Base-by-base conservation (phyloP, 2,113 vertebrate genomes). In the Chloroceryle aenea region DNA sequence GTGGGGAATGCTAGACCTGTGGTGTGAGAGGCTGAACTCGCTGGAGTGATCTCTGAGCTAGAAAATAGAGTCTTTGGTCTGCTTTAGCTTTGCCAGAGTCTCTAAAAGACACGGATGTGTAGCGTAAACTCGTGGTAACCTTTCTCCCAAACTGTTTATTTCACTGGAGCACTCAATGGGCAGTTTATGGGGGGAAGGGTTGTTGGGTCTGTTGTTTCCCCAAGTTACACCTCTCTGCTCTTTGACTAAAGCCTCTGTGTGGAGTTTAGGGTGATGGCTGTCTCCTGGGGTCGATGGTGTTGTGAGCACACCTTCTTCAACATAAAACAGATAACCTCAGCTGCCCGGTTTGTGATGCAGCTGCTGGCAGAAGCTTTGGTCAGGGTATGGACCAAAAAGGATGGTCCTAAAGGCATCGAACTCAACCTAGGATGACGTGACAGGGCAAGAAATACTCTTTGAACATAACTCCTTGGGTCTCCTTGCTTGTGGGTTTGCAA, bases 381-480 rank as follows among this genome's bases (percentile, higher is more conserved):
- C 26, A 29, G 61, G 29, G 29, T 5, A 12, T 26, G 42, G 27
- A 17, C 48, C 5, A 15, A 74, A 73, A 89, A 42, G n/a, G 6
- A 47, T 45, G 52, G 11, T 69, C n/a, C 52, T 75, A 30, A 90
- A 67, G 63, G 36, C 63, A 30, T 62, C n/a, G 6, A 25, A 61
- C 34, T 38, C 22, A 1, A 55, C 40, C n/a, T 30, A 6, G 6
- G 58, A 43, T 43, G 52, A 84, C 42, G 14, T 13, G 45, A 45
- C 32, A 11, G 38, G 48, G 50, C 61, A 79, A 77, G 72, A 68
- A 0, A 43, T 42, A 30, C 48, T 69, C 55, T 72, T 34, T 1
- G 1, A 7, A 14, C 9, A 0, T 12, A 53, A 14, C 14, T 27
- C 19, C 0, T 0, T 64, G 62, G 17, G 50, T 55, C 38, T 76